These are phyloP conservation scores for Aphelinus atriplicis DNA, from an alignment of 1,140 invertebrate genomes.

Conservation along the genomic window DNA sequence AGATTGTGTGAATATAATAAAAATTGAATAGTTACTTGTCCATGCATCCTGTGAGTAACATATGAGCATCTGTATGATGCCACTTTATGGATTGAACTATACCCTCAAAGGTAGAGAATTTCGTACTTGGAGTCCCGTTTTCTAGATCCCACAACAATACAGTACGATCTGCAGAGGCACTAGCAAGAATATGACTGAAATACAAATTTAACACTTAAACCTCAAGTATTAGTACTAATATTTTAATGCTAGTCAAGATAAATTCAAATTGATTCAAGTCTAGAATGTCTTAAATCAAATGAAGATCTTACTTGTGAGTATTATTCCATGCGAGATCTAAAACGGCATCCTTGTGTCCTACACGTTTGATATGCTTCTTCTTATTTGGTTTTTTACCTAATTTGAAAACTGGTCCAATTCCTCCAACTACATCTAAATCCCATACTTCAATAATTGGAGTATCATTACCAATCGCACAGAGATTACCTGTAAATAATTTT, in stretches of 20 bases:
- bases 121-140: conserved; percentile 76
- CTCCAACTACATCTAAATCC: conserved; percentile 94
- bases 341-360: conserved; percentile 91
- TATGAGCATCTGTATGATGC: conserved; percentile 85
- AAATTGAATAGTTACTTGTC: conserved; percentile 67
- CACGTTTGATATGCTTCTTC: conserved; percentile 73
- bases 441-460: conserved; percentile 91
- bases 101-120: conserved; percentile 79
- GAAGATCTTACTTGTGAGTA: conserved; percentile 65
- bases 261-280: neutral
- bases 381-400: conserved; percentile 83
- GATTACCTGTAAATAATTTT: conserved; percentile 72
- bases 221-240: conserved; percentile 26
- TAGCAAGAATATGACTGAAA: conserved; percentile 86
- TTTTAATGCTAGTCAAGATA: conserved; percentile 49
- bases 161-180: conserved; percentile 89
- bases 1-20: conserved; percentile 20
- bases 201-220: conserved; percentile 13
- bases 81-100: conserved; percentile 88
- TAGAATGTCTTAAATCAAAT: too few species aligned
- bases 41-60: conserved; percentile 80
- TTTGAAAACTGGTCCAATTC: conserved; percentile 84
- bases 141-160: conserved; percentile 95
- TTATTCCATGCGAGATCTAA: conserved; percentile 92
- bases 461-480: conserved; percentile 92